These are phyloP conservation scores for Erethizon dorsatum DNA, from an alignment of 2,797 vertebrate genomes.

Conservation along the genomic window DNA sequence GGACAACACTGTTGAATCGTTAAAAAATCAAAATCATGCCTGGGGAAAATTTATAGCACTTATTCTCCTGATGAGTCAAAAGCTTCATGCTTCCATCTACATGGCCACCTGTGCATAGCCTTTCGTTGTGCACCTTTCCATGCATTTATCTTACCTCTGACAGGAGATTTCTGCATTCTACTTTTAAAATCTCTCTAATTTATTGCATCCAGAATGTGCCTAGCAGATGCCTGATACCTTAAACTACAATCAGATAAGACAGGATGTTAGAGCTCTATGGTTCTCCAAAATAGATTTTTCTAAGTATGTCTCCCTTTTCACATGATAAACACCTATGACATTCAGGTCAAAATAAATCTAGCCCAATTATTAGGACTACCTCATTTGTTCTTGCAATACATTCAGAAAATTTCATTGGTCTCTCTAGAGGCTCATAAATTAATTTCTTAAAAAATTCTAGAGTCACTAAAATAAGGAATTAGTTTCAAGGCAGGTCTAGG, in stretches of 20 bases:
- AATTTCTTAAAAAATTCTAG: background rate
- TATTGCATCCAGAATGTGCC: conserved; percentile 38
- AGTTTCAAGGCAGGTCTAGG: background rate
- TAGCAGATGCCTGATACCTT: conserved; percentile 45
- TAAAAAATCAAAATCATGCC: background rate
- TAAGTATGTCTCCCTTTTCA: background rate
- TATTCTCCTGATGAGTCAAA: background rate
- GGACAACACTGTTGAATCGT: background rate
- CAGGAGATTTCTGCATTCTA: background rate
- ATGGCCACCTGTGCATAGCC: background rate
- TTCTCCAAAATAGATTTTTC: conserved; percentile 15
- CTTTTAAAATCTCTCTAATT: conserved; percentile 33
- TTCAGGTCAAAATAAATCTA: background rate
- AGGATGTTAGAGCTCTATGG: background rate
- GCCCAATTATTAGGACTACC: background rate
- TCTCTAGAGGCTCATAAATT: background rate
- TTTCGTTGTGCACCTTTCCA: background rate
- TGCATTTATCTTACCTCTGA: conserved; percentile 22
- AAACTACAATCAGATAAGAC: conserved; percentile 45
- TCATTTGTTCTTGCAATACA: background rate
- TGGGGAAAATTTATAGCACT: background rate
- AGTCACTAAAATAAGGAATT: background rate
- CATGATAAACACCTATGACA: background rate
- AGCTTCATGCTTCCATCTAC: background rate
- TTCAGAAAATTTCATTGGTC: background rate